A percentile compares a stretch with the other conserved stretches of the same genome.
These are phyloP conservation scores for Macroramphosus scolopax DNA, from an alignment of 2,797 vertebrate genomes.

Conservation along the genomic window DNA sequence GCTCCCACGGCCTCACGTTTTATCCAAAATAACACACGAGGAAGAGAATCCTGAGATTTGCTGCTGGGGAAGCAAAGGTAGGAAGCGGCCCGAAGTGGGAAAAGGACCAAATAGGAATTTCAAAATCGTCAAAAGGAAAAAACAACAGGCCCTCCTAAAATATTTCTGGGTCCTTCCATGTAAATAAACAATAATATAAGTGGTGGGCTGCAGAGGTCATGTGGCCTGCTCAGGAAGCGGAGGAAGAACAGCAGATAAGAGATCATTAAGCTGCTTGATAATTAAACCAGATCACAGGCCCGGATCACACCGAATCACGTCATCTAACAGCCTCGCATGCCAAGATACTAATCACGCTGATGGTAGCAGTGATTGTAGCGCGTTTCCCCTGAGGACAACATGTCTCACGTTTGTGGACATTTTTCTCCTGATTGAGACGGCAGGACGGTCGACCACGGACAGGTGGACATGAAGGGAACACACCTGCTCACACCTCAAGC, in stretches of 20 bases:
- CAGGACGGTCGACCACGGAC: constrained; percentile 9
- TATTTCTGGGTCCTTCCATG: constrained; percentile 50
- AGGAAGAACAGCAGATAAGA: constrained; percentile 68
- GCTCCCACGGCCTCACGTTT: constrained; percentile 6
- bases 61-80: too few relatives aligned
- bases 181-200: constrained; percentile 70
- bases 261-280: constrained; percentile 68
- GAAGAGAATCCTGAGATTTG: too few relatives aligned
- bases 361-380: constrained; percentile 56
- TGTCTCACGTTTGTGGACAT: constrained; percentile 43
- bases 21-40: constrained; percentile 6
- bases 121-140: constrained; percentile 61
- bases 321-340: constrained; percentile 51
- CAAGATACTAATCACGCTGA: constrained; percentile 62
- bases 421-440: constrained; percentile 25
- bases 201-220: constrained; percentile 48
- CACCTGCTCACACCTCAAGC: constrained; percentile 52
- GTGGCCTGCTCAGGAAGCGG: constrained; percentile 62
- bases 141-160: constrained; percentile 66
- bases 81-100: constrained; percentile 58
- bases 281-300: constrained; percentile 58
- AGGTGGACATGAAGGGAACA: constrained; percentile 12
- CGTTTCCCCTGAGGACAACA: constrained; percentile 40
- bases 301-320: constrained; percentile 54
- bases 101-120: constrained; percentile 62